Percentiles rank a stretch among this genome's conserved stretches.
These are phyloP conservation scores for Halocynthia roretzi DNA, from an alignment of 23 tunicate species.

Conservation along the genomic window DNA sequence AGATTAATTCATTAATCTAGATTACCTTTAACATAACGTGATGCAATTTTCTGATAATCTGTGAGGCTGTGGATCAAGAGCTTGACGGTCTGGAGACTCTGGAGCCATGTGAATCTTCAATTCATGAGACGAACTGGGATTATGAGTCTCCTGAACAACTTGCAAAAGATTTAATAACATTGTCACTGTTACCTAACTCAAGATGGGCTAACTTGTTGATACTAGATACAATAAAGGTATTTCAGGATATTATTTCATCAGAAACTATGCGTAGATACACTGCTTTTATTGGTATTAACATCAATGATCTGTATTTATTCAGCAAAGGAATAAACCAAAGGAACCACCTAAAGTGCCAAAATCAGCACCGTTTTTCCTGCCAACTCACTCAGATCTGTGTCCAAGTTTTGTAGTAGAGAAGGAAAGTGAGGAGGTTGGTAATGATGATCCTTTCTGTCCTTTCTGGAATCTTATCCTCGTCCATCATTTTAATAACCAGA, in stretches of 20 bases:
- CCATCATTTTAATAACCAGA: no score
- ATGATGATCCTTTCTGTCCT: not conserved
- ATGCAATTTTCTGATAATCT: no score
- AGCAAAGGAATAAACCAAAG: conserved; percentile 73
- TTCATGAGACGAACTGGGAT: not conserved
- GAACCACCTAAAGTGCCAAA: conserved; percentile 69
- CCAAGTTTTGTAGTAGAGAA: conserved; percentile 15
- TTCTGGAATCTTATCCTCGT: not conserved
- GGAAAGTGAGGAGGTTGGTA: conserved; percentile 1
- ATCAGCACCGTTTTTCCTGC: conserved; percentile 91
- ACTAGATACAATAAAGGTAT: conserved; percentile 50
- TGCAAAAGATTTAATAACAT: conserved; percentile 35
- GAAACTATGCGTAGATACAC: not conserved
- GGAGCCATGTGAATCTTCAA: not conserved
- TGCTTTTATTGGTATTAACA: not conserved
- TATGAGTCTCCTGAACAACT: conserved; percentile 20
- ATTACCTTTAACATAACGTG: no score
- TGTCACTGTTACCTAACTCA: conserved; percentile 60
- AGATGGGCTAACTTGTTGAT: conserved; percentile 73
- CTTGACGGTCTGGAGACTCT: no score
- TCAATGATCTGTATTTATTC: not conserved
- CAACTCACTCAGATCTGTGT: conserved; percentile 40
- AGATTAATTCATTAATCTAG: no score
- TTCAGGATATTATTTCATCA: not conserved
- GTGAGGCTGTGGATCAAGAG: no score